Evolutionary conservation across 2,888 invertebrate species (phyloP).

Genomic region (Heteropelma amictum): DNA sequence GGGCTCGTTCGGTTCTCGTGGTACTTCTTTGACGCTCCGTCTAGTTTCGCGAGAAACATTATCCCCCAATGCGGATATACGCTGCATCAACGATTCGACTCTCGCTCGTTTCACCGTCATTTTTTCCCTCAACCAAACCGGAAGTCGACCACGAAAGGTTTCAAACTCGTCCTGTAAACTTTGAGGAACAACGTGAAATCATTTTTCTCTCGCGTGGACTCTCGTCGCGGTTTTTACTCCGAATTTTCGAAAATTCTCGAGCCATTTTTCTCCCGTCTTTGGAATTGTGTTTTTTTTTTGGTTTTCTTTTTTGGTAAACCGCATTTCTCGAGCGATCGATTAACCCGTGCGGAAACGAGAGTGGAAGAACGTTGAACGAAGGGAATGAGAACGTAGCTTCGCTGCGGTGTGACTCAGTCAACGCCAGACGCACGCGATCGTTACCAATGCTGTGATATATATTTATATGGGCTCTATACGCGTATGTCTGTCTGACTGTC

Average conservation of each 20-base stretch:
- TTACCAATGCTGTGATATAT: conserved; percentile 14
- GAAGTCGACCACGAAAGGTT: conserved; percentile 10
- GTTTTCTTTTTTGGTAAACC: too few species aligned
- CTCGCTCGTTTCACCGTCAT: not conserved
- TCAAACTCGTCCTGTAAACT: too few species aligned
- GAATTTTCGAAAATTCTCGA: not conserved
- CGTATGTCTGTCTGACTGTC: not conserved
- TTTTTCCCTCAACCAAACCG: conserved; percentile 9
- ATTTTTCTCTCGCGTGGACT: too few species aligned
- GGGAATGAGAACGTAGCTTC: conserved; percentile 55
- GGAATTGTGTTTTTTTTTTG: too few species aligned
- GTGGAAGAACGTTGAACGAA: conserved; percentile 54
- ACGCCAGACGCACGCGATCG: conserved; percentile 32
- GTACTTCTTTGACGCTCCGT: conserved; percentile 37
- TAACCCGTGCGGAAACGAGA: conserved; percentile 25
- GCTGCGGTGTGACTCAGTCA: conserved; percentile 50
- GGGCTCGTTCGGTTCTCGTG: conserved; percentile 27
- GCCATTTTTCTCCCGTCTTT: too few species aligned
- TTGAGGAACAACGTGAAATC: too few species aligned
- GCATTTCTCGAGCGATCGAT: conserved; percentile 26
- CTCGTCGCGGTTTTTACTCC: too few species aligned
- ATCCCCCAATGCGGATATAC: conserved; percentile 9
- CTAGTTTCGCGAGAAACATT: conserved; percentile 29
- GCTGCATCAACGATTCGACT: not conserved
- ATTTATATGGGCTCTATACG: not conserved